These are phyloP conservation scores for Halcyon senegalensis DNA, from an alignment of 2,113 vertebrate species.

Conservation along the genomic window DNA sequence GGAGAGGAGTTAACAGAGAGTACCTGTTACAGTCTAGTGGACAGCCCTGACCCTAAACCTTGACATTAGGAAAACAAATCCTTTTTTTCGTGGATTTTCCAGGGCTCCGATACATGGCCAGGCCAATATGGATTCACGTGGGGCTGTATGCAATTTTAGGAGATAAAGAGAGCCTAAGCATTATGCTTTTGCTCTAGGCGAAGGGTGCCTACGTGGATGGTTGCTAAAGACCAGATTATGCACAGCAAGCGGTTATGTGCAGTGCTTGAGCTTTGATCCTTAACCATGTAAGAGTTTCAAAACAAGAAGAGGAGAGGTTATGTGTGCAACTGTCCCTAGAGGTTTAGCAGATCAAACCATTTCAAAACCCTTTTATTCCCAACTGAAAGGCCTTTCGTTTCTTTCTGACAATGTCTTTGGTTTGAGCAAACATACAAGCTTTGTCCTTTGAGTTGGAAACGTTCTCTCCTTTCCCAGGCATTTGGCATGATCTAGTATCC, in stretches of 20 bases:
- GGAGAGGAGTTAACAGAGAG: too few species aligned
- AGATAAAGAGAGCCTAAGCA: background rate
- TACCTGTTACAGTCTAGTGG: too few species aligned
- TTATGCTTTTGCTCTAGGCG: background rate
- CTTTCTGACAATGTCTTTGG: background rate
- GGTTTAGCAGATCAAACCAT: background rate
- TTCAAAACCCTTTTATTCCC: background rate
- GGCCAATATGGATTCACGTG: background rate
- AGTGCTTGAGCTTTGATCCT: background rate
- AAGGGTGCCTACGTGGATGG: background rate
- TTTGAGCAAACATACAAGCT: background rate
- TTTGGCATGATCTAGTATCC: background rate
- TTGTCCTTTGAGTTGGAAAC: background rate
- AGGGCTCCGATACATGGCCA: background rate
- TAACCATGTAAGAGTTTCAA: background rate
- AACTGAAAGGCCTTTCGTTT: background rate
- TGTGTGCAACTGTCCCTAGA: fast-evolving
- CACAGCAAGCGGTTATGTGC: background rate
- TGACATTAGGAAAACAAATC: background rate
- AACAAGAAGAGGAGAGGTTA: background rate
- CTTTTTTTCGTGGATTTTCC: background rate
- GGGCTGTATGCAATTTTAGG: background rate
- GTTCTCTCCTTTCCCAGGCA: background rate
- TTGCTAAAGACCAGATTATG: background rate
- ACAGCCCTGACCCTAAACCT: too few species aligned